Percentiles rank a stretch among this genome's conserved stretches.
Conservation (phyloP, 2,888 invertebrate species). For the Hymenopus coronatus region DNA sequence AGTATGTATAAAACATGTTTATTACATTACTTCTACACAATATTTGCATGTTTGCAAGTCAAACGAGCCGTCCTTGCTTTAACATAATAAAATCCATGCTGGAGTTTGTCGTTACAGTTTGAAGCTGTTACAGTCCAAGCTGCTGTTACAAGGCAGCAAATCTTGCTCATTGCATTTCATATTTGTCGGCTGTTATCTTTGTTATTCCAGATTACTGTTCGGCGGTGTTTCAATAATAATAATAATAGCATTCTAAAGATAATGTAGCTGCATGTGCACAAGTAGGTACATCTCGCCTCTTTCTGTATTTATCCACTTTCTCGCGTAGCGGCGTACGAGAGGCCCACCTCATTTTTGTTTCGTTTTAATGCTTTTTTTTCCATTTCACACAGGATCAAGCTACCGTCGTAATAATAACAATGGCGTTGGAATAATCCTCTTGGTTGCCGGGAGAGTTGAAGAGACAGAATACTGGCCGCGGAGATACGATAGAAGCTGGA, state of each 20-base stretch:
- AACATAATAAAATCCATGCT: not conserved
- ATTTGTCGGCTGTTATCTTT: constrained; percentile 9
- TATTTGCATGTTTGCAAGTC: too few species aligned
- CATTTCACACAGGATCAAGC: not conserved
- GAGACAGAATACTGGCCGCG: not conserved
- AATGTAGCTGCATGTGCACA: not conserved
- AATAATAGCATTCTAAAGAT: constrained; percentile 5
- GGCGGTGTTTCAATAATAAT: constrained; percentile 6
- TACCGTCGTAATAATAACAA: not conserved
- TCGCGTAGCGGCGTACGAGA: not conserved
- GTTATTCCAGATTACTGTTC: constrained; percentile 10
- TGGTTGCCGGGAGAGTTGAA: not conserved
- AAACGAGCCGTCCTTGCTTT: not conserved
- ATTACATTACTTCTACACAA: too few species aligned
- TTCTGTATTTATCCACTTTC: not conserved
- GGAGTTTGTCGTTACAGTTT: not conserved
- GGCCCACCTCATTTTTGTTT: not conserved
- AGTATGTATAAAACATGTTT: too few species aligned
- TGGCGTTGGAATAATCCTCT: not conserved
- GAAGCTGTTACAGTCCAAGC: not conserved
- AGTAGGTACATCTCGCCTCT: not conserved
- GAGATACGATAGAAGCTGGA: constrained; percentile 5
- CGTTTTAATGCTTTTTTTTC: not conserved
- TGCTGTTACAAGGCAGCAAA: not conserved
- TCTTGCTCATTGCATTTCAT: constrained; percentile 7